phyloP scores from a whole-genome alignment of 2,797 vertebrate genomes.

The Pangasius djambal region DNA sequence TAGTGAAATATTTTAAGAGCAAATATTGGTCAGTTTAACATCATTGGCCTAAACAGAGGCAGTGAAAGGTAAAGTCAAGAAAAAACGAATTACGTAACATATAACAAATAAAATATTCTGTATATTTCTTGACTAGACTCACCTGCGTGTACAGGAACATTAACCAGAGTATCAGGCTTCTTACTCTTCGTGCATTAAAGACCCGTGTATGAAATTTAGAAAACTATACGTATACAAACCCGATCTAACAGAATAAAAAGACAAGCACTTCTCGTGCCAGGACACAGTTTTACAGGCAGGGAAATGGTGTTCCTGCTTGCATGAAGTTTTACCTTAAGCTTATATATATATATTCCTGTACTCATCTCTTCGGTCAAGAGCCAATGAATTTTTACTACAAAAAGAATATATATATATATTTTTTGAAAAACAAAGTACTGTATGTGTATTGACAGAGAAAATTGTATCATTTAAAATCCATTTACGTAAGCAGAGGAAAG shows the following conservation, averaged over 20 bases:
- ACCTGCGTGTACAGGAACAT: background rate
- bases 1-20: slow-evolving; percentile 39
- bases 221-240: background rate
- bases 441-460: slow-evolving; percentile 59
- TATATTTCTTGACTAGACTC: background rate
- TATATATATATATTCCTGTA: slow-evolving; percentile 13
- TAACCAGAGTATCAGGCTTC: background rate
- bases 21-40: slow-evolving; percentile 16
- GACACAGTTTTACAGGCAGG: background rate
- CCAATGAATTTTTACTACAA: slow-evolving; percentile 36
- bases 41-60: background rate
- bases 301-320: slow-evolving; percentile 4
- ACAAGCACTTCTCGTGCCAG: slow-evolving; percentile 4
- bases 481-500: slow-evolving; percentile 65
- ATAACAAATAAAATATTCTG: background rate
- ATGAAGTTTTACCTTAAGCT: slow-evolving; percentile 22
- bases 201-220: background rate
- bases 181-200: background rate
- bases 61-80: background rate
- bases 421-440: slow-evolving; percentile 57
- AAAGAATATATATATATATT: background rate
- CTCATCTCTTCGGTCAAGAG: slow-evolving; percentile 25
- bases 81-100: background rate
- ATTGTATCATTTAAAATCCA: slow-evolving; percentile 45
- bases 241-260: background rate